Conservation (phyloP, 2,113 vertebrate species). For the Corythaeola cristata region DNA sequence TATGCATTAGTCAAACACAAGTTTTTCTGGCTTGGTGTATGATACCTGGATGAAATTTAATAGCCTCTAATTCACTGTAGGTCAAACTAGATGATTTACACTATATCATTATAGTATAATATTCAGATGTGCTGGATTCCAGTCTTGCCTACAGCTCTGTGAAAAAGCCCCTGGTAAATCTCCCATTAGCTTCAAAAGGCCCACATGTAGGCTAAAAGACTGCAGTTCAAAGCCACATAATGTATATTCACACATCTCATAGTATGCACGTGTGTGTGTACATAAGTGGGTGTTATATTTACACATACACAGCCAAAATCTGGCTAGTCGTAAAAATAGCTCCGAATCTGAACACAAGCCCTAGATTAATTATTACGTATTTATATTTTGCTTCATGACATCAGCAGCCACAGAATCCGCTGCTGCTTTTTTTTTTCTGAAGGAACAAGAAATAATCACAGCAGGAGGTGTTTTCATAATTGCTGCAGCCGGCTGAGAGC, state of each 20-base stretch:
- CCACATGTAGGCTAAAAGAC: conserved; percentile 43
- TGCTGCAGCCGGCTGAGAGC: neutral
- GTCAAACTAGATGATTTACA: conserved; percentile 44
- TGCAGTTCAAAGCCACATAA: conserved; percentile 58
- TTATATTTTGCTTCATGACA: neutral
- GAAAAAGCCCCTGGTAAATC: conserved; percentile 71
- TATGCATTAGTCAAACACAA: conserved; percentile 54
- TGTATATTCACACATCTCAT: conserved; percentile 29
- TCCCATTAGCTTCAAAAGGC: conserved; percentile 70
- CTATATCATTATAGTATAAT: conserved; percentile 25
- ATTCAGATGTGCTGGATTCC: conserved; percentile 38
- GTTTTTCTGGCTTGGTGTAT: conserved; percentile 50
- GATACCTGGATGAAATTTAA: conserved; percentile 44
- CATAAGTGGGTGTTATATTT: conserved; percentile 23
- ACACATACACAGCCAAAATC: conserved; percentile 7
- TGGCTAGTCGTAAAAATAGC: neutral
- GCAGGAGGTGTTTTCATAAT: neutral
- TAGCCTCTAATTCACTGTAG: conserved; percentile 52
- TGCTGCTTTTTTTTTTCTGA: neutral
- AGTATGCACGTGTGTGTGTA: conserved; percentile 32
- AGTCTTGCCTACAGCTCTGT: conserved; percentile 67
- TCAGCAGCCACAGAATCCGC: neutral
- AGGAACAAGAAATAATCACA: neutral
- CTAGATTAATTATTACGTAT: neutral
- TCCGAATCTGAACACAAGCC: neutral